phyloP scores from a whole-genome alignment of 2,888 invertebrate species.

The Spisula subtruncata region DNA sequence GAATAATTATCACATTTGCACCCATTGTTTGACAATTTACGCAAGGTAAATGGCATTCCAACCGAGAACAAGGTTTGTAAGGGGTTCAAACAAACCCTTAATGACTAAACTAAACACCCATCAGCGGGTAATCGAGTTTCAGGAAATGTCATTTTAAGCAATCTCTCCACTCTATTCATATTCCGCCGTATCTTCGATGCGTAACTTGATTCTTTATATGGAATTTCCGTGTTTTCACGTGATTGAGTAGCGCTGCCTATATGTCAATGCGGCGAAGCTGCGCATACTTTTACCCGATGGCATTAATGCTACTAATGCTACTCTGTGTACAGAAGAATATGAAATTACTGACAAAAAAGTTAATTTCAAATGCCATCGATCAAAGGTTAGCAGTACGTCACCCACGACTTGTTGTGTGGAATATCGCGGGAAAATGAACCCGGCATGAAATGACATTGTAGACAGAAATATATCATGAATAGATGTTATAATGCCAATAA shows the following conservation, averaged over 20 bases:
- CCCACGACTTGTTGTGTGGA: slow-evolving; percentile 2
- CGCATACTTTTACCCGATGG: not conserved
- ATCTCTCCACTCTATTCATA: not conserved
- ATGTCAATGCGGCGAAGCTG: not conserved
- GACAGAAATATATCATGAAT: too few species aligned
- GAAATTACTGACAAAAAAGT: slow-evolving; percentile 8
- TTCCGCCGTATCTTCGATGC: not conserved
- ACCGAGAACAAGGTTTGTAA: not conserved
- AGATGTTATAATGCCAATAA: too few species aligned
- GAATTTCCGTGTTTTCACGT: slow-evolving; percentile 14
- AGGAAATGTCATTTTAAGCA: slow-evolving; percentile 16
- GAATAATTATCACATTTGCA: not conserved
- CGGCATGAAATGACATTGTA: not conserved
- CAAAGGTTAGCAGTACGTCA: not conserved
- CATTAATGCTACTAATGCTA: not conserved
- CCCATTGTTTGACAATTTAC: not conserved
- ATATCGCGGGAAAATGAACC: not conserved
- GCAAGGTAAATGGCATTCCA: slow-evolving; percentile 6
- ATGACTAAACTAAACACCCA: not conserved
- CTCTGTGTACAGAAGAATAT: not conserved
- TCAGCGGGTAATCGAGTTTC: not conserved
- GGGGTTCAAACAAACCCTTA: not conserved
- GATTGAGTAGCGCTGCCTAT: not conserved
- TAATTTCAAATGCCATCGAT: slow-evolving; percentile 11
- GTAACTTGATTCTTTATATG: slow-evolving; percentile 9